Conservation (phyloP, 2,797 vertebrate genomes). For the Rhynchonycteris naso region DNA sequence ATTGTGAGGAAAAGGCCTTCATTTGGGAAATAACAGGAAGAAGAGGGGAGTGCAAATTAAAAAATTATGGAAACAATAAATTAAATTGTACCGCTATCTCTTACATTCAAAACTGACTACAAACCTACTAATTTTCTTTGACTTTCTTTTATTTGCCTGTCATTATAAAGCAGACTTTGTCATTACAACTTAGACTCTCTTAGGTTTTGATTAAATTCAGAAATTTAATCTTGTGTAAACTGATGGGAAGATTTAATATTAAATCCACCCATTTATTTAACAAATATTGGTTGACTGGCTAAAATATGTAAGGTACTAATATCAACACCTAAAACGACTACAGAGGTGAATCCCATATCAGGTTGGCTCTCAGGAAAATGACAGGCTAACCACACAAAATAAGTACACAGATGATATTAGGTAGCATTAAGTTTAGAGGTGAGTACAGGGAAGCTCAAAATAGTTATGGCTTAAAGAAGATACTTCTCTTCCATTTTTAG, state of each 20-base stretch:
- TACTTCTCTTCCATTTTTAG: background rate
- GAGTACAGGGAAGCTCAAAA: background rate
- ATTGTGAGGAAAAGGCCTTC: background rate
- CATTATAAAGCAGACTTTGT: background rate
- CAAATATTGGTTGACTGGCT: background rate
- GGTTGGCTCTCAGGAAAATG: background rate
- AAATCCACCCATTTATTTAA: background rate
- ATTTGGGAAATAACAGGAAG: background rate
- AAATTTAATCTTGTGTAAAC: background rate
- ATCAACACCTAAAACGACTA: background rate
- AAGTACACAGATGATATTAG: background rate
- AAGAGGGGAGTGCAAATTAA: background rate
- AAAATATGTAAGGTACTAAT: background rate
- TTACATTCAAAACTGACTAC: background rate
- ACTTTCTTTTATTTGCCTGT: background rate
- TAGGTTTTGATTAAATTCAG: background rate
- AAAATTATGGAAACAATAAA: background rate
- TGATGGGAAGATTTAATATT: background rate
- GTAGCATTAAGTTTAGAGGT: background rate
- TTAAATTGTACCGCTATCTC: background rate
- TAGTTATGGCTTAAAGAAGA: background rate
- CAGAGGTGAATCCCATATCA: background rate
- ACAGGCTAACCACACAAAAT: background rate
- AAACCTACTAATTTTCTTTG: slow-evolving; percentile 5
- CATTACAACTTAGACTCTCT: background rate